phyloP scores from a whole-genome alignment of 2,797 vertebrate genomes.

The Aphelocoma californica region DNA sequence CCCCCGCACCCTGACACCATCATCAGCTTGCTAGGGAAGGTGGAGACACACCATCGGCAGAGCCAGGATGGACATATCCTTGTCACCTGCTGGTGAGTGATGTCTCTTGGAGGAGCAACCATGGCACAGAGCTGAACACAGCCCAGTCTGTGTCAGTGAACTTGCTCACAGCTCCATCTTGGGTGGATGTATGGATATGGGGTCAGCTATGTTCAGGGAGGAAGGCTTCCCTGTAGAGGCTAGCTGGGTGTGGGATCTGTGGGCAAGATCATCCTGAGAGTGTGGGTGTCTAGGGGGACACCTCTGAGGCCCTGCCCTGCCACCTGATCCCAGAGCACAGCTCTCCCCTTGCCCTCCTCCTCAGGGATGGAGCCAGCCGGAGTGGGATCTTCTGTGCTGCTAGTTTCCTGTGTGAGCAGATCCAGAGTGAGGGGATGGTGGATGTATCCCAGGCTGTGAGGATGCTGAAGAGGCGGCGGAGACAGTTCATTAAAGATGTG shows the following conservation, averaged over 20 bases:
- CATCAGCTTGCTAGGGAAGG: conserved; percentile 50
- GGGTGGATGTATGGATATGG: background rate
- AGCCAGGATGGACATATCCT: conserved; percentile 14
- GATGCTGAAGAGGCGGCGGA: conserved; percentile 29
- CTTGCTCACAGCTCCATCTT: background rate
- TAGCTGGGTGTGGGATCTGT: background rate
- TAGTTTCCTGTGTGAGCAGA: conserved; percentile 60
- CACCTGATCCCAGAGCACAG: background rate
- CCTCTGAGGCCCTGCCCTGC: background rate
- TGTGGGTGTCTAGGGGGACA: background rate
- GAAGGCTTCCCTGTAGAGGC: background rate
- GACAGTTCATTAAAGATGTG: conserved; percentile 50
- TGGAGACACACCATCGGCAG: conserved; percentile 34
- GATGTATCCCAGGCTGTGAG: conserved; percentile 67
- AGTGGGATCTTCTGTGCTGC: conserved; percentile 63
- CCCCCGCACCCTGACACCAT: conserved; percentile 12
- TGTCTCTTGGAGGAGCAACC: background rate
- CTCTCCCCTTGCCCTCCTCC: background rate
- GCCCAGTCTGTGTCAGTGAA: background rate
- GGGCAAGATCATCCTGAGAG: background rate
- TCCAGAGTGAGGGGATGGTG: conserved; percentile 50
- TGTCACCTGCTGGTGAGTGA: conserved; percentile 57
- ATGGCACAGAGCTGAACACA: background rate
- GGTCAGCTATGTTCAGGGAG: background rate
- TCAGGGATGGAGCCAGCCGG: conserved; percentile 61